Percentiles rank a stretch among this genome's conserved stretches.
Conservation (phyloP, 2,113 vertebrate species). For the Gallinago undulata region DNA sequence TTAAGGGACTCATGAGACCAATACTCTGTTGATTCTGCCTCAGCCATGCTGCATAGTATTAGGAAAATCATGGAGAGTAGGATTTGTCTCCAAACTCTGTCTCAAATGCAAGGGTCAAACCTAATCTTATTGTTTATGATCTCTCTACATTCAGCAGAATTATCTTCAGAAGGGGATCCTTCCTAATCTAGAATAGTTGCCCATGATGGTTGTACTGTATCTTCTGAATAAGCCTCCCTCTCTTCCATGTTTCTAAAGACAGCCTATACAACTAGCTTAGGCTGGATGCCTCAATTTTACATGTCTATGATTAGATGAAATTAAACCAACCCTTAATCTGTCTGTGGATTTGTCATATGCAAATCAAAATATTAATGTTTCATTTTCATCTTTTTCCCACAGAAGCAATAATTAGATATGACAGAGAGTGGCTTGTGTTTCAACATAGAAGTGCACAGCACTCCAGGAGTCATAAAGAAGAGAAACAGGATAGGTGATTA, state of each 20-base stretch:
- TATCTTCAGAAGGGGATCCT: not conserved
- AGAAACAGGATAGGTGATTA: not conserved
- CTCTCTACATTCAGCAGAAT: not conserved
- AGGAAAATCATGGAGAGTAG: not conserved
- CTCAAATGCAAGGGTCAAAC: not conserved
- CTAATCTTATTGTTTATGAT: not conserved
- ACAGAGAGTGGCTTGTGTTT: not conserved
- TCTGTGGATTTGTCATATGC: not conserved
- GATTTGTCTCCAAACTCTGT: not conserved
- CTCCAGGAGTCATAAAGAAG: not conserved
- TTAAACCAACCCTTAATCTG: not conserved
- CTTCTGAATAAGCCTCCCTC: not conserved
- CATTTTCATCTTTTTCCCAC: not conserved
- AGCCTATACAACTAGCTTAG: not conserved
- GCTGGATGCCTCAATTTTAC: not conserved
- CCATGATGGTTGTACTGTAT: rapidly evolving
- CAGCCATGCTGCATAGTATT: not conserved
- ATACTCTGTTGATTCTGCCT: not conserved
- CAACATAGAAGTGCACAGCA: not conserved
- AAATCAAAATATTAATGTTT: not conserved
- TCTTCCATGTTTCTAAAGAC: not conserved
- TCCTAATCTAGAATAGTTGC: not conserved
- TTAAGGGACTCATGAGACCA: not conserved
- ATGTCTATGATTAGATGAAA: not conserved
- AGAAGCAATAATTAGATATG: not conserved